phyloP scores from a whole-genome alignment of 2,888 invertebrate genomes.

The Macaria notata region DNA sequence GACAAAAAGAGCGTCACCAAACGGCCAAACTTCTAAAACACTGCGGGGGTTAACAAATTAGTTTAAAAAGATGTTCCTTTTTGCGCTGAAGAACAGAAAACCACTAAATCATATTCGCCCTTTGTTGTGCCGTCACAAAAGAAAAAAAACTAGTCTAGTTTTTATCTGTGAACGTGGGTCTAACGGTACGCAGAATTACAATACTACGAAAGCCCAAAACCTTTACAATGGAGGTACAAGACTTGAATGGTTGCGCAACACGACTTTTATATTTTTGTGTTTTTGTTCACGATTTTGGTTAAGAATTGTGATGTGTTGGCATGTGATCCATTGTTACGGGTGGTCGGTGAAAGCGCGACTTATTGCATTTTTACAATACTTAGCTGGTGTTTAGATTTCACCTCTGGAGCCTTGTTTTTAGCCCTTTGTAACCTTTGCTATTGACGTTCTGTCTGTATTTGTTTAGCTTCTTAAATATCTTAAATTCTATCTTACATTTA shows the following conservation, averaged over 20 bases:
- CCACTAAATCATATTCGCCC: slow-evolving; percentile 71
- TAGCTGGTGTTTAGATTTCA: slow-evolving; percentile 35
- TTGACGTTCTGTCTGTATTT: too few species aligned
- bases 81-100: slow-evolving; percentile 47
- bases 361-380: slow-evolving; percentile 39
- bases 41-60: slow-evolving; percentile 32
- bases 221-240: slow-evolving; percentile 59
- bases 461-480: too few species aligned
- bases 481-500: too few species aligned
- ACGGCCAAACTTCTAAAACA: slow-evolving; percentile 15
- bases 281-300: slow-evolving; percentile 71
- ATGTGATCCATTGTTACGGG: slow-evolving; percentile 58
- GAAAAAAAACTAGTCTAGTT: slow-evolving; percentile 65
- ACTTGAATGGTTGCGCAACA: slow-evolving; percentile 70
- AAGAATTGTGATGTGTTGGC: slow-evolving; percentile 56
- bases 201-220: slow-evolving; percentile 63
- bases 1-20: slow-evolving; percentile 13
- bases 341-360: slow-evolving; percentile 71
- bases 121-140: slow-evolving; percentile 67
- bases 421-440: too few species aligned
- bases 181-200: slow-evolving; percentile 65
- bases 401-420: slow-evolving; percentile 18
- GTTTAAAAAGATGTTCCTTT: slow-evolving; percentile 29
- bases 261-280: slow-evolving; percentile 51
- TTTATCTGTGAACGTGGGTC: slow-evolving; percentile 61